Evolutionary conservation across 2,888 invertebrate species (phyloP).

Genomic region (Dasysyrphus tricinctus): DNA sequence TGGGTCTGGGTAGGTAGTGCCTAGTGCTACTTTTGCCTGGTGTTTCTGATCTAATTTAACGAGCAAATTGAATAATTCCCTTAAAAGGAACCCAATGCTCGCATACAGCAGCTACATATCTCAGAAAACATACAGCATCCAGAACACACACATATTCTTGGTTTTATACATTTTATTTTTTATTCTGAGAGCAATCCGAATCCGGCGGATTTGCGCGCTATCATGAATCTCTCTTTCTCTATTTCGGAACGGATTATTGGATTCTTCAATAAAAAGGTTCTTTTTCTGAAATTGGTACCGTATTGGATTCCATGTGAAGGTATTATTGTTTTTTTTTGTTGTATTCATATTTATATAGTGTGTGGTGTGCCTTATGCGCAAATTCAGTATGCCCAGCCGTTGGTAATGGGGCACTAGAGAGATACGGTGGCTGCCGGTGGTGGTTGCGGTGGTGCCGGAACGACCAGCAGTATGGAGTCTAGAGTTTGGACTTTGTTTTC

Average conservation of each 20-base stretch:
- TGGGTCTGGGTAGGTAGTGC: not conserved
- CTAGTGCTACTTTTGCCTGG: constrained; percentile 34
- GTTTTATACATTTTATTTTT: not conserved
- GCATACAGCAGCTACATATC: constrained; percentile 11
- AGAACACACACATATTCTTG: not conserved
- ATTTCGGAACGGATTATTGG: constrained; percentile 50
- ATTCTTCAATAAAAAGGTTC: constrained; percentile 23
- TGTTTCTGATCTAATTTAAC: constrained; percentile 79
- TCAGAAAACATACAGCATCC: not conserved
- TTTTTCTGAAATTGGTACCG: constrained; percentile 40
- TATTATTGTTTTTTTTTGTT: not conserved
- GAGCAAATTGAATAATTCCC: constrained; percentile 80
- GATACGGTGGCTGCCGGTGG: constrained; percentile 2
- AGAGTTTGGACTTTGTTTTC: constrained; percentile 1
- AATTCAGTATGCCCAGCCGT: constrained; percentile 48
- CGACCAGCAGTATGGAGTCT: not conserved
- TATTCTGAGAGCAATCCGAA: constrained; percentile 46
- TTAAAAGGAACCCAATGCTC: constrained; percentile 77
- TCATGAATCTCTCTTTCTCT: constrained; percentile 50
- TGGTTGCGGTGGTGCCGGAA: too few species aligned
- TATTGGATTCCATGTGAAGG: constrained; percentile 17
- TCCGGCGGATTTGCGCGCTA: constrained; percentile 37
- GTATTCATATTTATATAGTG: constrained; percentile 53
- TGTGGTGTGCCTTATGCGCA: constrained; percentile 46
- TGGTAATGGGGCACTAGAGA: constrained; percentile 57